phyloP scores from a whole-genome alignment of 2,113 vertebrate species.

The Indicator indicator region DNA sequence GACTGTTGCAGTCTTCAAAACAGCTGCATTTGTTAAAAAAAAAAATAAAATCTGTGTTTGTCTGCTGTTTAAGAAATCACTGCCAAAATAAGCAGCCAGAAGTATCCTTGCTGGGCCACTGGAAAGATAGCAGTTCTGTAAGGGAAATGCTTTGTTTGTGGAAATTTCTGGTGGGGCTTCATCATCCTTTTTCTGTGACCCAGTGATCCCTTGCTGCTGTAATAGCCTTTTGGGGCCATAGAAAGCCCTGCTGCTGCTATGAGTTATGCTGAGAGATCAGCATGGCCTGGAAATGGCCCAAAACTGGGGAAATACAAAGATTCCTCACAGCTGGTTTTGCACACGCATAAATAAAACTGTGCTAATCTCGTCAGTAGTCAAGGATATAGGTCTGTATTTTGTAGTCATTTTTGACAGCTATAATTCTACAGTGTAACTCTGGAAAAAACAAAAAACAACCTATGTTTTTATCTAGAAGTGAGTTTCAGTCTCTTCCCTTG shows the following conservation, averaged over 20 bases:
- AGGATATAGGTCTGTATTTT: conserved; percentile 16
- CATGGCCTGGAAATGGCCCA: conserved; percentile 14
- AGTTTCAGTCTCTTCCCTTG: not conserved
- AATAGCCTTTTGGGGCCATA: conserved; percentile 30
- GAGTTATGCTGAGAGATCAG: conserved; percentile 45
- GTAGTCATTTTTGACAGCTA: conserved; percentile 9
- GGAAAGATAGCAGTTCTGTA: not conserved
- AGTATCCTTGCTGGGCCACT: not conserved
- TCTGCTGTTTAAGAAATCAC: conserved; percentile 37
- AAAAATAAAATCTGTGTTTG: not conserved
- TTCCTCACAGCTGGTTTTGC: conserved; percentile 16
- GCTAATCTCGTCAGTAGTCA: conserved; percentile 2
- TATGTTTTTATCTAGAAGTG: not conserved
- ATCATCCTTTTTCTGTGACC: conserved; percentile 8
- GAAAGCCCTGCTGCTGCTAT: conserved; percentile 49
- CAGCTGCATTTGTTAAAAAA: conserved; percentile 6
- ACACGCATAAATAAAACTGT: conserved; percentile 22
- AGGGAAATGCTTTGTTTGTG: not conserved
- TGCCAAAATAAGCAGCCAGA: conserved; percentile 34
- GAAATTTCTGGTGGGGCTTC: conserved; percentile 27
- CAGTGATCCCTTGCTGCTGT: conserved; percentile 26
- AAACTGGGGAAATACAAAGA: not conserved
- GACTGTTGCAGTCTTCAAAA: not conserved
- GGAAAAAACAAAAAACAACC: not conserved
- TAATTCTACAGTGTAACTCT: conserved; percentile 1